Base-by-base conservation (phyloP, 1,140 invertebrate species). In the Bombus ignitus region DNA sequence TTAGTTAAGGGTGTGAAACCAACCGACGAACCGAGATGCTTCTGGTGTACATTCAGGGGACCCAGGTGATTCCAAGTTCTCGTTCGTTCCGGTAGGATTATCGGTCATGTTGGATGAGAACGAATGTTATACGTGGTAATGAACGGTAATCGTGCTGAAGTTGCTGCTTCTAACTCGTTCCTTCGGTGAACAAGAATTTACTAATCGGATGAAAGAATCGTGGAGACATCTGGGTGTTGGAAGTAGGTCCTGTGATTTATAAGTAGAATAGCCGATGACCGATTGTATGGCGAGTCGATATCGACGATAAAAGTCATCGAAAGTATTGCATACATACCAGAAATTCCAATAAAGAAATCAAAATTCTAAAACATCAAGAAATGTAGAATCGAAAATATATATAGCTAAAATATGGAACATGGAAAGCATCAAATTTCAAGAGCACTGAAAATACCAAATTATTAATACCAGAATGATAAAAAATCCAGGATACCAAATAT, bases 71-170 rank as follows among this genome's bases (percentile, higher is more conserved):
- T 39, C 5, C 13, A 68, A 79, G 39, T 79, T 78, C 39, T n/a
- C 5, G 65, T 80, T 47, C 66, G 44, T 71, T 80, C 35, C 15
- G 12, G 3, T 5, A 28, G 78, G 44, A 80, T 70, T 80, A 80
- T 80, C 35, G 78, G 65, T 80, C 65, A 47, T 37, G 12, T 4
- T 10, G 77, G 44, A 80, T 80, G 13, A 80, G 28, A 80, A 80
- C 35, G 15, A 32, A 80, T 80, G 66, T 28, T 47, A 28, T 25
- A 13, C 2, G 28, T 22, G 1, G 25, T 35, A 70, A 70, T 80
- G 78, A 18, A 53, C 18, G 10, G 44, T 32, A 25, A 37, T 18
- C 25, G 47, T 32, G 42, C 3, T n/a, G 25, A 77, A 62, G 28
- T 59, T 42, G n/a, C 32, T n/a, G 39, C 8, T 42, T 5, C 37